Base-by-base conservation (phyloP, 23 tunicate species). In the Clavelina lepadiformis region DNA sequence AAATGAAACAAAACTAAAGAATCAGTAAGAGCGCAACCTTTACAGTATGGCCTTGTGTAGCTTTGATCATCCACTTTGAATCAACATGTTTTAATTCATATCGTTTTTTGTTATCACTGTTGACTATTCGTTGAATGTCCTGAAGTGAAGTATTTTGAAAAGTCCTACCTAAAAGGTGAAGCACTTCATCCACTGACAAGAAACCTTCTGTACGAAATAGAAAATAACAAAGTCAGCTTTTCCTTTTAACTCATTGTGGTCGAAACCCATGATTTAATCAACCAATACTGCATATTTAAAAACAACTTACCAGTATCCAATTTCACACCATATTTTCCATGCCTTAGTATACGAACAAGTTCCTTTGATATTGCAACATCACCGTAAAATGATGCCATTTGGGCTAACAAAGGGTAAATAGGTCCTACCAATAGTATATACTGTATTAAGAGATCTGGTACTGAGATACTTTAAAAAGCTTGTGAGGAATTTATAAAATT, bases 31-130 rank as follows among this genome's bases (percentile, higher is more conserved):
- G n/a, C n/a, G n/a, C n/a, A n/a, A 75, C 81, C 64, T 64, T 27
- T 2, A 75, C 35, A 18, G 72, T 36, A 34, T 82, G 91, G 32
- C 91, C 91, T 73, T 82, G 91, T 0, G 80, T 50, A 7, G 91
- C 91, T 29, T 52, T 38, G 28, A 82, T 82, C 36, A 62, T 19
- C 19, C 18, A 71, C 19, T 54, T 6, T 29, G 38, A 27, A 21
- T 33, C 75, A 23, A 18, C 47, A 20, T 35, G 32, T 29, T 38
- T 29, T 33, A 82, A 37, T 41, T 59, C 72, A 65, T 64, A 82
- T 51, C 91, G 50, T 29, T 82, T 56, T 37, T 82, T 82, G 58
- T 73, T 59, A 46, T 74, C 66, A 21, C 37, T 56, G 0, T 37
- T 22, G 8, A 73, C 74, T 28, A 82, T 45, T 2, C 74, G 45